Percentiles rank a stretch among this genome's conserved stretches.
phyloP scores from a whole-genome alignment of 64 coral and sea anemone species.

The Dendronephthya gigantea region DNA sequence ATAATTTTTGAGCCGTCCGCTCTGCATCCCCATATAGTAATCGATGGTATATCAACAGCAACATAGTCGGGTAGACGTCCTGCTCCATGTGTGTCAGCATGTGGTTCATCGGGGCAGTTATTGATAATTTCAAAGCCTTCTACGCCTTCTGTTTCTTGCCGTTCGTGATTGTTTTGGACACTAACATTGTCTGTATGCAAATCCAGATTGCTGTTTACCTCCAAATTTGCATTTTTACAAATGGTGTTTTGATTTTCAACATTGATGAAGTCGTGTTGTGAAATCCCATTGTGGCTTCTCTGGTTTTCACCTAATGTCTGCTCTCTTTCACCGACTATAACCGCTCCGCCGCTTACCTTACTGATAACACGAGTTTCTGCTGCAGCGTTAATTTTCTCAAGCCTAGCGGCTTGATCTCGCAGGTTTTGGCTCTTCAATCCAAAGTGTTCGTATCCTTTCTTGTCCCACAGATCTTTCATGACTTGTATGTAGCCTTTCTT shows the following conservation, averaged over 20 bases:
- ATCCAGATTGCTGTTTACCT: slow-evolving; percentile 2
- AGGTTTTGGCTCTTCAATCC: slow-evolving; percentile 28
- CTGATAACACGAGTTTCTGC: background rate
- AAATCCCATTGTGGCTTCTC: background rate
- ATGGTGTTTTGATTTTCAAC: background rate
- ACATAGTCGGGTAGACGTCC: background rate
- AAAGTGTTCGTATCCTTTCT: slow-evolving; percentile 20
- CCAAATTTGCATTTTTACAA: slow-evolving; percentile 21
- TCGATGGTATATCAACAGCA: no score
- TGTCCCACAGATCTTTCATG: slow-evolving; percentile 35
- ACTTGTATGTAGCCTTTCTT: slow-evolving; percentile 30
- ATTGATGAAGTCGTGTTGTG: slow-evolving; percentile 3
- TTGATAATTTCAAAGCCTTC: no score
- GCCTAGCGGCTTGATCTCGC: slow-evolving; percentile 22
- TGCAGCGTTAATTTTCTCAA: slow-evolving; percentile 17
- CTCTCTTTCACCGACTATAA: background rate
- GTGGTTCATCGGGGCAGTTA: no score
- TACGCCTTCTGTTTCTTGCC: no score
- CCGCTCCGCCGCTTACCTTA: slow-evolving; percentile 6
- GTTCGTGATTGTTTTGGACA: no score
- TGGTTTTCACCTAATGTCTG: background rate
- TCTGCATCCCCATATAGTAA: no score
- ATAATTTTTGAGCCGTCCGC: no score
- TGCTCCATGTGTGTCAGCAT: background rate
- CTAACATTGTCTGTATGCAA: slow-evolving; percentile 28